Evolutionary conservation across 2,888 invertebrate genomes (phyloP).

Genomic region (Drosophila crucigera): DNA sequence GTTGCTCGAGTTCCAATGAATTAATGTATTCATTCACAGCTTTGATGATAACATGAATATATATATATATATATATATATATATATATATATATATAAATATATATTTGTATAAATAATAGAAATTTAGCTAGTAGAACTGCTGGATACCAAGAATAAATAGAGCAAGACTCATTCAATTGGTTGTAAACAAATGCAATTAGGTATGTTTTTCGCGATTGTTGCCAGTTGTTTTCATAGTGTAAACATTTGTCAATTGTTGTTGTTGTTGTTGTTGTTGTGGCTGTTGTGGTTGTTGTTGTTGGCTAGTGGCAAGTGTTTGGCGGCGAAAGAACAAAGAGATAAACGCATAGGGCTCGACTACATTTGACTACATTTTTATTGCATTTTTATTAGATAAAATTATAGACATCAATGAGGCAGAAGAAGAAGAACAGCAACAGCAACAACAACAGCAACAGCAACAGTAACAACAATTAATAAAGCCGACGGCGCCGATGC

Average conservation of each 20-base stretch:
- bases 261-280: conserved; percentile 4
- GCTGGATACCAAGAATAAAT: neutral
- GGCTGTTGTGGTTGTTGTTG: neutral
- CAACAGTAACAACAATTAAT: conserved; percentile 21
- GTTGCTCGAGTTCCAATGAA: neutral
- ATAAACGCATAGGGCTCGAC: conserved; percentile 47
- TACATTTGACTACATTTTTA: conserved; percentile 54
- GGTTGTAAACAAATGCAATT: conserved; percentile 31
- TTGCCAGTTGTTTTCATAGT: conserved; percentile 32
- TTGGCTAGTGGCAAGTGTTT: conserved; percentile 4
- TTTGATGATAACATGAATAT: neutral
- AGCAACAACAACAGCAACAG: no score
- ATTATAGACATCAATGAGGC: conserved; percentile 66
- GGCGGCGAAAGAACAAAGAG: conserved; percentile 67
- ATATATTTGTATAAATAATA: neutral
- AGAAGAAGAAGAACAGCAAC: neutral
- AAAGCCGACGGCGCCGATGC: conserved; percentile 25
- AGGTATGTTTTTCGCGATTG: conserved; percentile 14
- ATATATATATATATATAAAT: neutral
- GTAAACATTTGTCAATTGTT: conserved; percentile 43
- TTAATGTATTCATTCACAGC: neutral
- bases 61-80: no score
- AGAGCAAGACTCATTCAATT: conserved; percentile 4
- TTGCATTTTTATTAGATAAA: conserved; percentile 73
- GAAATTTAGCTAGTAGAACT: neutral